Percentiles rank a stretch among this genome's conserved stretches.
These are phyloP conservation scores for Drosophila hamatofila DNA, from an alignment of 2,888 invertebrate genomes.

Conservation along the genomic window DNA sequence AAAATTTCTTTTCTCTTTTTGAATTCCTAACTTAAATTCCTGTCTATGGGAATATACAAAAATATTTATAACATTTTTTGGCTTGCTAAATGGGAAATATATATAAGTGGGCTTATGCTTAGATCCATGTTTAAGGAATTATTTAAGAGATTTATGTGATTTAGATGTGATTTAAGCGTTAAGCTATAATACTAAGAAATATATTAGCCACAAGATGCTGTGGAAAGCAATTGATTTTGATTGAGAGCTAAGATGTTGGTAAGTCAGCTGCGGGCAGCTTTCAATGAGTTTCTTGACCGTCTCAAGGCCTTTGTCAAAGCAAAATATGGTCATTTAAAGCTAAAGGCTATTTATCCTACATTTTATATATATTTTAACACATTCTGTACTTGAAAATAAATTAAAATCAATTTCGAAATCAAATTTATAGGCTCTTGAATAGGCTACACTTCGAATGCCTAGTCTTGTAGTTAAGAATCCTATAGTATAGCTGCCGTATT, in stretches of 20 bases:
- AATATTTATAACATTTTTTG: background rate
- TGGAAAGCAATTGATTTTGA: background rate
- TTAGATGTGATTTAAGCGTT: background rate
- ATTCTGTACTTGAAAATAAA: background rate
- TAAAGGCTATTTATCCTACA: too few species aligned
- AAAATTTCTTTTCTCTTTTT: background rate
- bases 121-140: background rate
- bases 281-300: background rate
- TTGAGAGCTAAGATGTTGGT: background rate
- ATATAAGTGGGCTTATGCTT: background rate
- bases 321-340: background rate
- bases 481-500: too few species aligned
- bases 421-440: background rate
- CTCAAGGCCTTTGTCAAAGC: background rate
- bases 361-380: background rate
- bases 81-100: background rate
- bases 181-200: background rate
- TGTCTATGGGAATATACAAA: background rate
- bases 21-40: slow-evolving; percentile 8
- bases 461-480: too few species aligned
- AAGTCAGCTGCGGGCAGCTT: background rate
- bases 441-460: too few species aligned
- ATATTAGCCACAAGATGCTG: background rate
- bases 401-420: background rate
- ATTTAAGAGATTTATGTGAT: background rate